These are phyloP conservation scores for Tenualosa thibaudeaui DNA, from an alignment of 2,797 vertebrate species.

Conservation along the genomic window DNA sequence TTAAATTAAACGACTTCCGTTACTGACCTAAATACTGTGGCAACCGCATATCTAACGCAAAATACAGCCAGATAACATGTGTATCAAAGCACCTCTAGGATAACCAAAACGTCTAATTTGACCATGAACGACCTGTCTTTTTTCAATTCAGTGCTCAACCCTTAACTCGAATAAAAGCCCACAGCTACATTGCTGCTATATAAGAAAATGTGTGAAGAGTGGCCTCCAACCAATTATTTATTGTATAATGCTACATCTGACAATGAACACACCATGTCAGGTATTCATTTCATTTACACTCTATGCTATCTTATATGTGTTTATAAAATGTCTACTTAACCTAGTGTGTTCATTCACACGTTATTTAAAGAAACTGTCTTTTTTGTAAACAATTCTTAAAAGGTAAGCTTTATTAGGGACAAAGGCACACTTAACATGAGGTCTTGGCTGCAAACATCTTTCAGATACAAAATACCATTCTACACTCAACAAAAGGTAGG, in stretches of 20 bases:
- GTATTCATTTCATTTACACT: background rate
- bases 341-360: background rate
- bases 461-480: background rate
- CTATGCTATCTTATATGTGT: background rate
- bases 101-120: background rate
- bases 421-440: too few relatives aligned
- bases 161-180: background rate
- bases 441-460: too few relatives aligned
- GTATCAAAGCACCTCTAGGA: background rate
- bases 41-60: background rate
- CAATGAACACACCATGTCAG: background rate
- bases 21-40: constrained; percentile 5
- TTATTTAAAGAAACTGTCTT: background rate
- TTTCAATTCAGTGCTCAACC: background rate
- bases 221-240: background rate
- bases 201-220: background rate
- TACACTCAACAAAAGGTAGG: too few relatives aligned
- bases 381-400: background rate
- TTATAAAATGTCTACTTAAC: background rate
- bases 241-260: background rate
- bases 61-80: background rate
- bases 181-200: background rate
- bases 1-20: constrained; percentile 11
- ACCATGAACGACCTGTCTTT: background rate
- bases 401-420: background rate